Evolutionary conservation across 1,140 invertebrate genomes (phyloP), one percentile per base, ranked within the genome.

Genomic region (Medauroidea extradentata): DNA sequence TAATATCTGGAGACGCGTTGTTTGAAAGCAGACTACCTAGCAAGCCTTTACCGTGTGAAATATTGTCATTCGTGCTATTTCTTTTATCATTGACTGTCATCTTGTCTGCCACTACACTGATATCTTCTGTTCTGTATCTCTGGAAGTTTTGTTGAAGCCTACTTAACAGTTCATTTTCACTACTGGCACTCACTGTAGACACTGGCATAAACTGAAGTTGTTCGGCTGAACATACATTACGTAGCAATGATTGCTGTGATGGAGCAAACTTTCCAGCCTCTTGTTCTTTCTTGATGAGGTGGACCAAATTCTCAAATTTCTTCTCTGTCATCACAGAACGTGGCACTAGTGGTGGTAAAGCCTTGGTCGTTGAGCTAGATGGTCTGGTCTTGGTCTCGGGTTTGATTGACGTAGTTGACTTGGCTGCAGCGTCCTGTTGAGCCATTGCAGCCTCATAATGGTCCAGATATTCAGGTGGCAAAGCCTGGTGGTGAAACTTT

Each of bases 401-500:
- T 3, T 73, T 71, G 0, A 73, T 71, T 48, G 72, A 73, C 2
- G 72, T 65, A 46, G 78, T 78, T 2, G 74, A 68, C 4, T 71
- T 69, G 0, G 72, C 71, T 27, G 65, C 70, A 0, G 71, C 62
- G 19, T 71, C 74, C 54, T 78, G 74, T 46, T 78, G 82, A 39
- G 82, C 81, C n/a, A 87, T 72, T 0, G 84, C 83, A 13, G 87
- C 85, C 69, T 89, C 87, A 74, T 89, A 90, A 66, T 90, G 88
- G 65, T 88, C 86, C 29, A 89, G 75, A 64, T 90, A 91, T 65
- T 89, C 88, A 1, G 87, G 84, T 0, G 89, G 88, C 41, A 91
- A 69, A 0, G 88, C 88, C 69, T 90, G 88, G 65, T 91, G 88
- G 64, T 91, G 89, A 66, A 91, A 91, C 65, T 90, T 89, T 8